Percentiles rank a stretch among this genome's conserved stretches.
phyloP scores from a whole-genome alignment of 1,140 invertebrate genomes.

The Macrocentrus cingulum region DNA sequence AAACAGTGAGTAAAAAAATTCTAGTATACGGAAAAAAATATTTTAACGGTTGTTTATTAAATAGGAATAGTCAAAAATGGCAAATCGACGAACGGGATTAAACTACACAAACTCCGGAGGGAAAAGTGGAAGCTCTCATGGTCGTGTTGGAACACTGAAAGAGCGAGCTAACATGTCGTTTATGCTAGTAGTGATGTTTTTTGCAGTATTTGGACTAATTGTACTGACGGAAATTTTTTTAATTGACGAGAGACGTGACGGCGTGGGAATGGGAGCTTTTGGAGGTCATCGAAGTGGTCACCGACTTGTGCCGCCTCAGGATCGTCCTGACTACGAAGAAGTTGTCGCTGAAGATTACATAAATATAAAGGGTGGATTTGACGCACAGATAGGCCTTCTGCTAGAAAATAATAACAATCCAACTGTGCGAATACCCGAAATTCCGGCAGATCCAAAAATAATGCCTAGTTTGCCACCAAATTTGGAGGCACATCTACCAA shows the following conservation, averaged over 20 bases:
- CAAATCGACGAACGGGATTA: constrained; percentile 8
- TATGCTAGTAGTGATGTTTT: constrained; percentile 86
- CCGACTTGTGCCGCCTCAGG: constrained; percentile 47
- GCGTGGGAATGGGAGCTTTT: constrained; percentile 51
- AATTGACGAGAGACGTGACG: constrained; percentile 65
- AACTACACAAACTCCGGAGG: neutral
- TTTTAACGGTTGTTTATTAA: too few relatives aligned
- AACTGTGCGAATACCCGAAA: constrained; percentile 31
- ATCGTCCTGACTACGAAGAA: constrained; percentile 59
- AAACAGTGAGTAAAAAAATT: too few relatives aligned
- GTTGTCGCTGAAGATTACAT: constrained; percentile 55
- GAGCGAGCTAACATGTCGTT: constrained; percentile 84
- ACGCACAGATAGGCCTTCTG: constrained; percentile 51
- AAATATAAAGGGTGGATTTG: constrained; percentile 52
- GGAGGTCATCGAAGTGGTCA: constrained; percentile 54
- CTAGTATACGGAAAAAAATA: too few relatives aligned
- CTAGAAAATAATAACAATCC: constrained; percentile 38
- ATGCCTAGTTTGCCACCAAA: constrained; percentile 50
- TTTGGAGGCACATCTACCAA: constrained; percentile 51
- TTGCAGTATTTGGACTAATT: constrained; percentile 83
- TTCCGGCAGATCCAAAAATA: constrained; percentile 43
- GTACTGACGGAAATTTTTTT: constrained; percentile 80
- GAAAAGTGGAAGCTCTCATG: too few relatives aligned
- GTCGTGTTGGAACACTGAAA: constrained; percentile 62
- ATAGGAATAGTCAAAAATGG: constrained; percentile 2